Evolutionary conservation across 2,888 invertebrate species (phyloP).

Genomic region (Eristalis arbustorum): DNA sequence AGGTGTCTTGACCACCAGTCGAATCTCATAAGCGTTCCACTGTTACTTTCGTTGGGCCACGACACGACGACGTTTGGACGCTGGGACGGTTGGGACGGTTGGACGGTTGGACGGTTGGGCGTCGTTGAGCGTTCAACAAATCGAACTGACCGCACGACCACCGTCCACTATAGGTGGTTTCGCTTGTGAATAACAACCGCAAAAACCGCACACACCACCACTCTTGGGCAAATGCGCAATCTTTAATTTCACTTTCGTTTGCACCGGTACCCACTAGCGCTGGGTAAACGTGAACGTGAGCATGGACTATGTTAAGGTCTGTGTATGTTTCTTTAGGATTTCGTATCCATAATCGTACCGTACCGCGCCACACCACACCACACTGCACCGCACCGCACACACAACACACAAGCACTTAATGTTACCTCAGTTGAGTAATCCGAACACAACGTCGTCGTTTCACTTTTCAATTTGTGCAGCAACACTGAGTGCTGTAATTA

Average conservation of each 20-base stretch:
- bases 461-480: slow-evolving; percentile 63
- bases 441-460: slow-evolving; percentile 54
- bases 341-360: slow-evolving; percentile 22
- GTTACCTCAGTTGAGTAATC: slow-evolving; percentile 56
- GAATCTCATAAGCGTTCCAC: slow-evolving; percentile 42
- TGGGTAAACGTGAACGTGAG: background rate
- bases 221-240: slow-evolving; percentile 53
- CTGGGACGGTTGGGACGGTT: background rate
- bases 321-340: slow-evolving; percentile 2
- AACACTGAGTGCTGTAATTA: slow-evolving; percentile 41
- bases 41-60: slow-evolving; percentile 30
- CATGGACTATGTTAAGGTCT: slow-evolving; percentile 24
- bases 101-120: background rate
- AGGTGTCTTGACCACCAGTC: slow-evolving; percentile 45
- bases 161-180: slow-evolving; percentile 41
- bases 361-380: background rate
- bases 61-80: background rate
- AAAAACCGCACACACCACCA: slow-evolving; percentile 24
- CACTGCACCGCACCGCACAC: background rate
- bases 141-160: background rate
- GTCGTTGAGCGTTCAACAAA: background rate
- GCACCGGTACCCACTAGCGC: slow-evolving; percentile 41
- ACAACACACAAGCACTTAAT: background rate
- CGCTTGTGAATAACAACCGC: slow-evolving; percentile 47
- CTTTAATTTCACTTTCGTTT: slow-evolving; percentile 70